Percentiles rank a stretch among this genome's conserved stretches.
These are phyloP conservation scores for Pristionchus exspectatus DNA, from an alignment of 2,888 invertebrate genomes.

Conservation along the genomic window DNA sequence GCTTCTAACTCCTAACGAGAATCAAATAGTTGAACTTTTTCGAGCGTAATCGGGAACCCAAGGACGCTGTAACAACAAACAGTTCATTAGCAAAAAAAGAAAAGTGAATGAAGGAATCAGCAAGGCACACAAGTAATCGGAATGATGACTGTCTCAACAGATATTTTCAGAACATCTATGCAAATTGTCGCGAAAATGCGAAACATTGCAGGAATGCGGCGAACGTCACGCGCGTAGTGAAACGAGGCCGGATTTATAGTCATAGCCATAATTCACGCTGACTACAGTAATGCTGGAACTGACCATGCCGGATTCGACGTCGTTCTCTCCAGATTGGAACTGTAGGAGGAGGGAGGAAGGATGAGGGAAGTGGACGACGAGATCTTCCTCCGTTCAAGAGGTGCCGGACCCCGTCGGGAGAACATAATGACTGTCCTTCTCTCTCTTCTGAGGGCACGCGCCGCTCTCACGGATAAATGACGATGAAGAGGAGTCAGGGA, in stretches of 20 bases:
- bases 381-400: slow-evolving; percentile 29
- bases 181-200: background rate
- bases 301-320: slow-evolving; percentile 1
- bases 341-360: background rate
- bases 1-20: no score
- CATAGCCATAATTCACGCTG: no score
- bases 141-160: background rate
- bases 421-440: slow-evolving; percentile 23
- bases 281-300: background rate
- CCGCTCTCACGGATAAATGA: slow-evolving; percentile 22
- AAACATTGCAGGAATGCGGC: no score
- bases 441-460: no score
- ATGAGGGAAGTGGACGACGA: slow-evolving; percentile 48
- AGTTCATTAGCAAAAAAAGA: no score
- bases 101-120: no score
- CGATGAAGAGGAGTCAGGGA: slow-evolving; percentile 22
- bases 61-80: background rate
- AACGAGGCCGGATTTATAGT: no score
- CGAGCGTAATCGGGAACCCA: background rate
- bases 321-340: background rate
- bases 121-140: background rate
- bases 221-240: no score
- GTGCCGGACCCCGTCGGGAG: background rate
- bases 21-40: no score
- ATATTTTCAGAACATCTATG: no score